Evolutionary conservation across 1,140 invertebrate species (phyloP).

Genomic region (Drosophila nasuta): DNA sequence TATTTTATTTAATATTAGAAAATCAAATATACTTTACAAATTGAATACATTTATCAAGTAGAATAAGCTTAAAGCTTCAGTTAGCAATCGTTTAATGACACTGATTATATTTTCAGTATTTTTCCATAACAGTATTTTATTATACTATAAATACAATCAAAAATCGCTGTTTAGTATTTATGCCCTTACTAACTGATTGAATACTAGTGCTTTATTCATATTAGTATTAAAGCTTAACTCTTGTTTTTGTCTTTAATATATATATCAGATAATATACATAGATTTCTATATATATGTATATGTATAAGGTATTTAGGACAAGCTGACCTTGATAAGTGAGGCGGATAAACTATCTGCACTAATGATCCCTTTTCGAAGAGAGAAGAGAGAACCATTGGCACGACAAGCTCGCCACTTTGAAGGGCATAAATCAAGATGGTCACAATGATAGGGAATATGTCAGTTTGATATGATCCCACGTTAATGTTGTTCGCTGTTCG

Average conservation of each 20-base stretch:
- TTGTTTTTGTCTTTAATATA: not conserved
- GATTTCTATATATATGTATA: not conserved
- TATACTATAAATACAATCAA: no score
- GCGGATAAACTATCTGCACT: constrained; percentile 17
- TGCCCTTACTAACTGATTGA: no score
- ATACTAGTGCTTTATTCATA: not conserved
- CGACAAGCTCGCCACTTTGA: not conserved
- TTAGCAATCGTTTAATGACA: no score
- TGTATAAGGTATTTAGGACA: not conserved
- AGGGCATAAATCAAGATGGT: constrained; percentile 46
- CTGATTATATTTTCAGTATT: not conserved
- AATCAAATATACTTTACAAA: no score
- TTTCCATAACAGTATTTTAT: not conserved
- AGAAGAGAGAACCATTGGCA: constrained; percentile 1
- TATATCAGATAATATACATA: not conserved
- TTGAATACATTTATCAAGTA: no score
- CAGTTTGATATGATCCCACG: constrained; percentile 37
- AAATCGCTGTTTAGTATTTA: no score
- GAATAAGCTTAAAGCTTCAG: no score
- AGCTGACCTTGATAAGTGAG: constrained; percentile 16
- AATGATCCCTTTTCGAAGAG: constrained; percentile 1
- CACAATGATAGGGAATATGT: constrained; percentile 36
- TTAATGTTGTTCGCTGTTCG: not conserved
- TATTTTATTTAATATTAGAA: no score
- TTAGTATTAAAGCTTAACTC: not conserved